Base-by-base conservation (phyloP, 2,797 vertebrate species). In the Acomys russatus region DNA sequence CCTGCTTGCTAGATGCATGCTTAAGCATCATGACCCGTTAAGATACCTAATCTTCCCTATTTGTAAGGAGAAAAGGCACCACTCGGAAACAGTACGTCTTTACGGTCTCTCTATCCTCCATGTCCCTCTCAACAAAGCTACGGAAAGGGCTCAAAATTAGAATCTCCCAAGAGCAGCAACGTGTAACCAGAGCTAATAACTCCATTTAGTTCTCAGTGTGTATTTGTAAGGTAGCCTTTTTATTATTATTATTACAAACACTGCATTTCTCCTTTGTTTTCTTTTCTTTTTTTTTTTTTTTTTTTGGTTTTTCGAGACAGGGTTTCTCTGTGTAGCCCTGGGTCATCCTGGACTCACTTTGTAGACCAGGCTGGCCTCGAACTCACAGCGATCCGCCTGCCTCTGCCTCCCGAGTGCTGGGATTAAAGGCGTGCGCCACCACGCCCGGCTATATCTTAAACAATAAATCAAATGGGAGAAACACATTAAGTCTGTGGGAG, bases 371-470 rank as follows among this genome's bases (percentile, higher is more conserved):
- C n/a, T n/a, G n/a, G n/a, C n/a, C n/a, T n/a, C n/a, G n/a, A n/a
- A n/a, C n/a, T n/a, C n/a, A n/a, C n/a, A n/a, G n/a, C n/a, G n/a
- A n/a, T n/a, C n/a, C n/a, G n/a, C n/a, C n/a, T n/a, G n/a, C n/a
- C n/a, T n/a, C n/a, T n/a, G n/a, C n/a, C n/a, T n/a, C n/a, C n/a
- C n/a, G n/a, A n/a, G n/a, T n/a, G n/a, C n/a, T n/a, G n/a, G n/a
- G n/a, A n/a, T n/a, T n/a, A n/a, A n/a, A n/a, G n/a, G n/a, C n/a
- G n/a, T n/a, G n/a, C n/a, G n/a, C n/a, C n/a, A n/a, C n/a, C n/a
- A n/a, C n/a, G n/a, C n/a, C n/a, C n/a, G 91, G 49, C 63, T 83
- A 49, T 66, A 68, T 74, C 88, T 91, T 90, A 93, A 94, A 94
- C 28, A 94, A 91, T 14, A 33, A 93, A 64, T 77, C 79, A 80